Evolutionary conservation across 2,113 vertebrate genomes (phyloP).

Genomic region (Oryzias woworae): DNA sequence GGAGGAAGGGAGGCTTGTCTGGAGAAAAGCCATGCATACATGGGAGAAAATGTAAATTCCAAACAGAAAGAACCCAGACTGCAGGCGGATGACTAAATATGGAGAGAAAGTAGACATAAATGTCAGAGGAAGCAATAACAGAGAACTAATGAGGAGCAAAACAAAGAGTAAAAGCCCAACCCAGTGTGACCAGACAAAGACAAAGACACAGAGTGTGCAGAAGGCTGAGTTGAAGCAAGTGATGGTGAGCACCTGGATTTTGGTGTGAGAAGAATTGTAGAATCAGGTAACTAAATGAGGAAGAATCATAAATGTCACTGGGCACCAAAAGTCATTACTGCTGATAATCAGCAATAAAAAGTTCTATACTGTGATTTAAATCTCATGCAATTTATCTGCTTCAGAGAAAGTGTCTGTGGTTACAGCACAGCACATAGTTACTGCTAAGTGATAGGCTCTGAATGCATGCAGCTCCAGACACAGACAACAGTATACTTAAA

Average conservation of each 20-base stretch:
- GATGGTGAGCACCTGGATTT: too few relatives aligned
- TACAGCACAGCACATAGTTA: not conserved
- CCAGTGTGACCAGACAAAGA: too few relatives aligned
- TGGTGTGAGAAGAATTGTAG: too few relatives aligned
- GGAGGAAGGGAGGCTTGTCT: too few relatives aligned
- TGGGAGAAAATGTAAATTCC: too few relatives aligned
- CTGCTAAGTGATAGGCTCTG: not conserved
- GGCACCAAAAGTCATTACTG: too few relatives aligned
- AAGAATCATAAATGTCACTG: too few relatives aligned
- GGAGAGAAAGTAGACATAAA: not conserved
- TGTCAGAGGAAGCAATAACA: not conserved
- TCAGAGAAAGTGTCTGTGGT: not conserved
- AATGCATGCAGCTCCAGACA: constrained; percentile 10
- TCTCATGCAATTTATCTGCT: not conserved
- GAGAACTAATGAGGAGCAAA: not conserved
- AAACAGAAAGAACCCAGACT: not conserved
- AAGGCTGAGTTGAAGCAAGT: too few relatives aligned
- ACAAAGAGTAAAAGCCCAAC: not conserved
- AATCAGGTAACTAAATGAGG: too few relatives aligned
- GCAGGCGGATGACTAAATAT: not conserved
- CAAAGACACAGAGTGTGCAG: too few relatives aligned
- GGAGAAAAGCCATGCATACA: too few relatives aligned
- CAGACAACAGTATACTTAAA: constrained; percentile 22
- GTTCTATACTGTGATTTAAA: not conserved
- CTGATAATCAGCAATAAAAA: not conserved